Conservation (phyloP, 2,797 vertebrate species). For the Muscicapa comitata region DNA sequence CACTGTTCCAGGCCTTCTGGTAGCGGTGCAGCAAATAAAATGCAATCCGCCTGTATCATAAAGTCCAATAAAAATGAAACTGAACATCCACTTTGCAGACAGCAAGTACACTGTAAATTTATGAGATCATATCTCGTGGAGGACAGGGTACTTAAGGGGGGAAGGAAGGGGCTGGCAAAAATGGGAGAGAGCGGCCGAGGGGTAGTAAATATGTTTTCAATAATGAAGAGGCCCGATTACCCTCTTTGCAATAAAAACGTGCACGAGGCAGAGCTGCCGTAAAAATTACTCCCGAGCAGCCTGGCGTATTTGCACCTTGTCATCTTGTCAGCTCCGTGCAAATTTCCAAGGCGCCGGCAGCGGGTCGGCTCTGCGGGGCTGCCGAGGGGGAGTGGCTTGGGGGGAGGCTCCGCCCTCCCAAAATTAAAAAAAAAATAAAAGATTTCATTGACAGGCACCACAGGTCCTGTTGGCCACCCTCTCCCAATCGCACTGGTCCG, state of each 20-base stretch:
- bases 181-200: slow-evolving; percentile 52
- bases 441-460: not conserved
- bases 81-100: slow-evolving; percentile 71
- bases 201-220: slow-evolving; percentile 69
- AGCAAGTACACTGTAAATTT: slow-evolving; percentile 68
- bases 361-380: not conserved
- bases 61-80: slow-evolving; percentile 73
- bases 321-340: slow-evolving; percentile 55
- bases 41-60: slow-evolving; percentile 66
- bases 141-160: slow-evolving; percentile 66
- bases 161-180: slow-evolving; percentile 59
- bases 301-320: slow-evolving; percentile 56
- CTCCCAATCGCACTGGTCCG: not conserved
- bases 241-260: slow-evolving; percentile 67
- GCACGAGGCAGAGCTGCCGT: slow-evolving; percentile 55
- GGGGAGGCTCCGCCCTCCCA: not conserved
- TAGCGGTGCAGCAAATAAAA: slow-evolving; percentile 62
- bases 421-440: not conserved
- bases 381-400: not conserved
- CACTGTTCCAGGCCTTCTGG: not conserved
- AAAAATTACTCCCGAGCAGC: slow-evolving; percentile 54
- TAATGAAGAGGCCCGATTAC: slow-evolving; percentile 71
- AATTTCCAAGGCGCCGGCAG: not conserved
- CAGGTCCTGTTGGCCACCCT: not conserved
- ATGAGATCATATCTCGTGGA: slow-evolving; percentile 67